These are phyloP conservation scores for Drosophila pseudoobscura DNA, from an alignment of 1,140 invertebrate genomes.

Conservation along the genomic window DNA sequence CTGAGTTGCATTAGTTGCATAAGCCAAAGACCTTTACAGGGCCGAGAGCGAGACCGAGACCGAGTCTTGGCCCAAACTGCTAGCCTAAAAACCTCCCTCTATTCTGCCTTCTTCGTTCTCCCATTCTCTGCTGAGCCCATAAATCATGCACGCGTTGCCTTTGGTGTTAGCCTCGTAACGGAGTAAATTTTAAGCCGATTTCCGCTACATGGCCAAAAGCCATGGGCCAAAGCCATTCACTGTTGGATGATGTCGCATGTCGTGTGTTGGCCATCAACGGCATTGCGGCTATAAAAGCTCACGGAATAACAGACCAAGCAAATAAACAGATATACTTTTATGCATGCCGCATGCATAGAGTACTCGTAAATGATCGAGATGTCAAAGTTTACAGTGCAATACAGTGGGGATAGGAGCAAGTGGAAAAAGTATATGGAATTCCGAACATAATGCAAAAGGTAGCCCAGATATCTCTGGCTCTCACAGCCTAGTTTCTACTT, in stretches of 20 bases:
- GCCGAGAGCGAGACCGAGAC: conserved; percentile 2
- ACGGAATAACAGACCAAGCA: conserved; percentile 46
- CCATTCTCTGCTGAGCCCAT: conserved; percentile 41
- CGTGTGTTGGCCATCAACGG: conserved; percentile 48
- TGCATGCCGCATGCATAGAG: no score
- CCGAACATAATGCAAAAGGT: no score
- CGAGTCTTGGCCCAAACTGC: conserved; percentile 36
- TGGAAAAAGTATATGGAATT: not conserved
- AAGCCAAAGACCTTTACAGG: conserved; percentile 23
- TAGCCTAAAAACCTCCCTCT: conserved; percentile 4
- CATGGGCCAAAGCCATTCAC: conserved; percentile 4
- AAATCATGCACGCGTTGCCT: conserved; percentile 62
- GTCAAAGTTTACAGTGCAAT: conserved; percentile 46
- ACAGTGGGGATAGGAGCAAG: conserved; percentile 7
- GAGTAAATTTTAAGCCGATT: conserved; percentile 73
- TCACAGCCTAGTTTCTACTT: no score
- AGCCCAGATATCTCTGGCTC: no score
- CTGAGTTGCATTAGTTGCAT: conserved; percentile 72
- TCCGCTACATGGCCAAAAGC: conserved; percentile 51
- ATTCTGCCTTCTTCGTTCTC: not conserved
- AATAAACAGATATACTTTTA: conserved; percentile 43
- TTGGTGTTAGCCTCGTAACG: conserved; percentile 30
- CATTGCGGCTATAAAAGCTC: conserved; percentile 48
- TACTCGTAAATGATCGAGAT: conserved; percentile 19
- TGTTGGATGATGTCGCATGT: conserved; percentile 13